These are phyloP conservation scores for Drosophila robusta DNA, from an alignment of 2,888 invertebrate genomes.

Conservation along the genomic window DNA sequence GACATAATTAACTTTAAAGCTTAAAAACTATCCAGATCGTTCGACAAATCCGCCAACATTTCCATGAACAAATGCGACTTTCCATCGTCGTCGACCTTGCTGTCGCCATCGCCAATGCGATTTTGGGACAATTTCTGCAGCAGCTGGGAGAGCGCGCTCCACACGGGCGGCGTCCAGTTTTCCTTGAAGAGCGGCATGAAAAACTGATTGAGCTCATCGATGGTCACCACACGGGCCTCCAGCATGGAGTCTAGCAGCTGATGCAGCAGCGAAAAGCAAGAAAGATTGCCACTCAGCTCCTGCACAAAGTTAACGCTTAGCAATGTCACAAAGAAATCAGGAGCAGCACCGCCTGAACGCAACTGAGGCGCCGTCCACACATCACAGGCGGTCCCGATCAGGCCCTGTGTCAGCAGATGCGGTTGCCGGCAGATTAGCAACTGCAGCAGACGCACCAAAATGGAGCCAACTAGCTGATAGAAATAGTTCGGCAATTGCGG, in stretches of 20 bases:
- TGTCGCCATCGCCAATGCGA: conserved; percentile 4
- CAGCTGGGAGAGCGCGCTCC: conserved; percentile 74
- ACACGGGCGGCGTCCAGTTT: conserved; percentile 87
- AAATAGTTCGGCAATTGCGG: conserved; percentile 76
- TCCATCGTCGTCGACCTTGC: conserved; percentile 55
- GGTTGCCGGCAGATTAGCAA: conserved; percentile 77
- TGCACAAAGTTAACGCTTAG: conserved; percentile 73
- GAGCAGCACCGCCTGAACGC: conserved; percentile 7
- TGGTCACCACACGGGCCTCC: conserved; percentile 86
- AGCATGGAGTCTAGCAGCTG: conserved; percentile 86
- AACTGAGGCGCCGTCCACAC: conserved; percentile 55
- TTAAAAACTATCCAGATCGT: conserved; percentile 82
- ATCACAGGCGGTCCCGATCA: conserved; percentile 63
- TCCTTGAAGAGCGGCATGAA: conserved; percentile 89
- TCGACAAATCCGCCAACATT: conserved; percentile 83
- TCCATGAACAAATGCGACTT: conserved; percentile 85
- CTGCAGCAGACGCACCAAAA: conserved; percentile 78
- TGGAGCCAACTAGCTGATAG: conserved; percentile 74
- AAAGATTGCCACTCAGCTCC: conserved; percentile 57
- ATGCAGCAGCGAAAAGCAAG: conserved; percentile 85
- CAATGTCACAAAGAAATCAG: conserved; percentile 66
- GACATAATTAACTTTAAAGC: conserved; percentile 31
- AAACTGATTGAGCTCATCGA: conserved; percentile 88
- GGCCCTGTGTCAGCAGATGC: conserved; percentile 54
- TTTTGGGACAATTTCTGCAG: conserved; percentile 67